Base-by-base conservation (phyloP, 2,113 vertebrate species). In the Tupaia chinensis region DNA sequence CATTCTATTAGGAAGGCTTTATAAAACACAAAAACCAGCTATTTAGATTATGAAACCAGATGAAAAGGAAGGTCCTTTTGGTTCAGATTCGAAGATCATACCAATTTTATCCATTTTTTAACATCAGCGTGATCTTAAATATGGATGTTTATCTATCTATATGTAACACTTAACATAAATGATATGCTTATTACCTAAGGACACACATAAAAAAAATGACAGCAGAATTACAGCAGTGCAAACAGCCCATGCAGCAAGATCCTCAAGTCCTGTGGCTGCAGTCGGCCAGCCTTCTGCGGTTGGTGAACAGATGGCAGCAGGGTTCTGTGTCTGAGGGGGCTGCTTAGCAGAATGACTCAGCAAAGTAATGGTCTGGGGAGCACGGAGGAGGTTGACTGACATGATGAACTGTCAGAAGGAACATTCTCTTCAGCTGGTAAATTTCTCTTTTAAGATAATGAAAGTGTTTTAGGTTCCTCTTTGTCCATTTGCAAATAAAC, bases 381-480 rank as follows among this genome's bases (percentile, higher is more conserved):
- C 79, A 19, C 2, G 7, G 29, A 54, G 56, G 54, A 91, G 89
- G 66, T n/a, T 87, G 60, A 19, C 82, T 76, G 34, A 44, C 73
- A 58, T 61, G 19, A 54, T 14, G 5, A 87, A 69, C 81, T 34
- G 60, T 27, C 25, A 69, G 82, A 53, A 91, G n/a, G 74, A 53
- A 61, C 65, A 8, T 78, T 90, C 68, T 95, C 77, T 87, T 87
- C 53, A 84, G 89, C 56, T 17, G 84, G 81, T 73, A 81, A 69
- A 85, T 93, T 60, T 78, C 90, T 89, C 94, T 96, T 91, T 89
- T 90, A 92, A 89, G 96, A 93, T 93, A 92, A 87, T 76, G 84
- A 85, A 96, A 94, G 81, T 94, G 87, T 44, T 91, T 97, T 85
- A 79, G 69, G 91, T 93, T 94, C 93, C 90, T 87, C 96, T 97